Percentiles rank a stretch among this genome's conserved stretches.
Evolutionary conservation across 2,797 vertebrate genomes (phyloP).

Genomic region (Anguilla marmorata): DNA sequence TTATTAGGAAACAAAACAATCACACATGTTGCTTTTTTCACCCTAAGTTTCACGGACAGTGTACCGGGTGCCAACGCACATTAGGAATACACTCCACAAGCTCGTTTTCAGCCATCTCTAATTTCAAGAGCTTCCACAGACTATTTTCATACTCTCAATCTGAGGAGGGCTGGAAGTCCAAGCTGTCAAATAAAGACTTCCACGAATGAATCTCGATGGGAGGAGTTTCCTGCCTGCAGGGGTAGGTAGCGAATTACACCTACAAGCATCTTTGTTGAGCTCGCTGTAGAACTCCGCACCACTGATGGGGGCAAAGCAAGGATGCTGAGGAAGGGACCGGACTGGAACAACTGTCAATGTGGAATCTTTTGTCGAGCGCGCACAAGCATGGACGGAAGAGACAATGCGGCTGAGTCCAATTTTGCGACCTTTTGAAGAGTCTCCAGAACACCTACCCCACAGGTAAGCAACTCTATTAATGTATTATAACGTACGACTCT

Average conservation of each 20-base stretch:
- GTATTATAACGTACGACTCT: not conserved
- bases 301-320: slow-evolving; percentile 52
- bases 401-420: slow-evolving; percentile 44
- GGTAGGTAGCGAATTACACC: slow-evolving; percentile 66
- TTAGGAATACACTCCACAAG: not conserved
- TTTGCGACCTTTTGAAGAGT: slow-evolving; percentile 48
- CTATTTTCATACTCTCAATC: slow-evolving; percentile 44
- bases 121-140: slow-evolving; percentile 3
- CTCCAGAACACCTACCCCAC: slow-evolving; percentile 28
- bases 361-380: slow-evolving; percentile 48
- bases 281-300: slow-evolving; percentile 57
- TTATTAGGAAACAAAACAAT: not conserved
- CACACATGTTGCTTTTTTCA: not conserved
- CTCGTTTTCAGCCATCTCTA: not conserved
- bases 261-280: slow-evolving; percentile 65
- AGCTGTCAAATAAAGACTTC: slow-evolving; percentile 64
- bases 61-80: not conserved
- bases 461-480: slow-evolving; percentile 57
- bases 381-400: slow-evolving; percentile 48
- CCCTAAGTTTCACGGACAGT: not conserved
- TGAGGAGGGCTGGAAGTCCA: slow-evolving; percentile 50
- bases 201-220: slow-evolving; percentile 71
- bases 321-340: slow-evolving; percentile 51
- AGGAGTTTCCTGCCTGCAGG: slow-evolving; percentile 70
- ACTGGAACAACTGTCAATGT: slow-evolving; percentile 31